Percentiles rank a stretch among this genome's conserved stretches.
Evolutionary conservation across 2,797 vertebrate genomes (phyloP).

Genomic region (Sebastes nivosus): DNA sequence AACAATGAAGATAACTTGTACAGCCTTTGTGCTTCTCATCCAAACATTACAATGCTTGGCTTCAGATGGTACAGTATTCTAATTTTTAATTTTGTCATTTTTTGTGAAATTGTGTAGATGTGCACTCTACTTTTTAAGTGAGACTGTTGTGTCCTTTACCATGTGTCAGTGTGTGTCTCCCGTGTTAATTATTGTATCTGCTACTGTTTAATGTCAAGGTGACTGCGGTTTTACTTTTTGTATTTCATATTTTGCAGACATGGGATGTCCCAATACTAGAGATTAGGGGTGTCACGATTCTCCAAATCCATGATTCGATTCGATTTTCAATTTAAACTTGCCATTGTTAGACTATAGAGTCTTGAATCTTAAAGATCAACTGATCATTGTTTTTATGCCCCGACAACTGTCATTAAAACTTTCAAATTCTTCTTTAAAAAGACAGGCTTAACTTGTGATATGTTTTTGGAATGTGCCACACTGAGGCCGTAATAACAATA

Average conservation of each 20-base stretch:
- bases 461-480: too few species aligned
- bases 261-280: background rate
- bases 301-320: too few species aligned
- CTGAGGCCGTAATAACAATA: too few species aligned
- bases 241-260: background rate
- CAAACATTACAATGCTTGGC: constrained; percentile 47
- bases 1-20: constrained; percentile 46
- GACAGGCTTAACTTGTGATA: too few species aligned
- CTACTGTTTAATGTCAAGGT: background rate
- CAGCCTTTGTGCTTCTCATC: constrained; percentile 51
- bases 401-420: too few species aligned
- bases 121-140: background rate
- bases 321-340: too few species aligned
- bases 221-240: background rate
- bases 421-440: too few species aligned
- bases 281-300: too few species aligned
- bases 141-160: background rate
- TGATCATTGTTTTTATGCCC: too few species aligned
- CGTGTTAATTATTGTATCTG: background rate
- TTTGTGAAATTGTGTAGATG: background rate
- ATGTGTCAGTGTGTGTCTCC: background rate
- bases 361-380: too few species aligned
- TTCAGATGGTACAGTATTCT: constrained; percentile 52
- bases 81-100: background rate
- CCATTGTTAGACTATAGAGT: too few species aligned